These are phyloP conservation scores for Coptotermes formosanus DNA, from an alignment of 1,140 invertebrate genomes.

Conservation along the genomic window DNA sequence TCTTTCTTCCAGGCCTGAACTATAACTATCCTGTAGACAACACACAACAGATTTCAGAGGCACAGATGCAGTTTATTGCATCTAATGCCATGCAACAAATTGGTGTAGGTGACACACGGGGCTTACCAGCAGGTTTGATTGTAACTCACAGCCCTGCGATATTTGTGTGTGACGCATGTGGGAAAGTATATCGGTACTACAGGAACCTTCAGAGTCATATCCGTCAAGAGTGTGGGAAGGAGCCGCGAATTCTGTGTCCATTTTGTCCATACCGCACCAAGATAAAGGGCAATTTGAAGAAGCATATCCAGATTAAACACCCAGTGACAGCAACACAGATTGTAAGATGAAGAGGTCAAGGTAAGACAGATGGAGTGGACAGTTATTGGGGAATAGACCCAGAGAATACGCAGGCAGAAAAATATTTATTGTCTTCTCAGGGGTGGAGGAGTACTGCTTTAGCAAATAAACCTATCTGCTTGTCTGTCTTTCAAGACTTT, in stretches of 20 bases:
- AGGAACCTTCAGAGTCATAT: constrained; percentile 57
- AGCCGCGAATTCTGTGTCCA: constrained; percentile 77
- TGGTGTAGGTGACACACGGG: neutral
- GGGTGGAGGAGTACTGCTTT: too few species aligned
- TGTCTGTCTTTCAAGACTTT: too few species aligned
- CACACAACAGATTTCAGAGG: neutral
- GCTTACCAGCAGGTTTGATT: neutral
- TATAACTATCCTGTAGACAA: neutral
- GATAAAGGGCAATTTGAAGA: constrained; percentile 81
- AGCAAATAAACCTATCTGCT: too few species aligned
- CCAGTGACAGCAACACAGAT: neutral
- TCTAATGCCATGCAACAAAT: neutral
- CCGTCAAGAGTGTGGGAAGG: constrained; percentile 69
- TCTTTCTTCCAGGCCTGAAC: neutral
- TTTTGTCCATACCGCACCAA: constrained; percentile 79
- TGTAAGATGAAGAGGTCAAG: neutral
- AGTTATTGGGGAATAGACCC: too few species aligned
- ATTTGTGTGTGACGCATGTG: constrained; percentile 39
- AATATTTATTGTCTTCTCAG: too few species aligned
- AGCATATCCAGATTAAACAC: constrained; percentile 84
- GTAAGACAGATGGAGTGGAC: neutral
- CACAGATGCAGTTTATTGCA: neutral
- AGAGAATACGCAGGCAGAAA: too few species aligned
- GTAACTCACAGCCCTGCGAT: neutral
- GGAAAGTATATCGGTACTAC: constrained; percentile 51